Percentiles rank a stretch among this genome's conserved stretches.
phyloP scores from a whole-genome alignment of 2,888 invertebrate genomes.

The Drosophila mimetica region DNA sequence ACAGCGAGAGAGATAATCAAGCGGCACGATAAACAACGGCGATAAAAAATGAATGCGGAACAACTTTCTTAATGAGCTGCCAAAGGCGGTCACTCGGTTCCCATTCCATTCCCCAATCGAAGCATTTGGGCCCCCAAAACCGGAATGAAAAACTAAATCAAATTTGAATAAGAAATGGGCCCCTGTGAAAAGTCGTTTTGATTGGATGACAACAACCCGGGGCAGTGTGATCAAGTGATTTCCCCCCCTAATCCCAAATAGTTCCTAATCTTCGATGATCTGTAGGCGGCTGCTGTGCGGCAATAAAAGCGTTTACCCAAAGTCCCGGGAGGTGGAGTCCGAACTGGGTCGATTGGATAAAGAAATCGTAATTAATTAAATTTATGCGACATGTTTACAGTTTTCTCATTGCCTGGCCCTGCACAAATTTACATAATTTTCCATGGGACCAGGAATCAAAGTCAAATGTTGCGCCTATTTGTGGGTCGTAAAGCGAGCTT shows the following conservation, averaged over 20 bases:
- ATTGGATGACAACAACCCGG: constrained; percentile 57
- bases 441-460: constrained; percentile 52
- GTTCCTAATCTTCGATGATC: constrained; percentile 66
- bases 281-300: constrained; percentile 76
- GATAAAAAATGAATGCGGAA: constrained; percentile 78
- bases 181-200: constrained; percentile 54
- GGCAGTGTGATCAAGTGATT: constrained; percentile 69
- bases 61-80: constrained; percentile 78
- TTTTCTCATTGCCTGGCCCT: constrained; percentile 65
- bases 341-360: constrained; percentile 76
- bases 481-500: constrained; percentile 56
- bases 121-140: background rate
- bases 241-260: constrained; percentile 4
- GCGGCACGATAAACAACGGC: constrained; percentile 65
- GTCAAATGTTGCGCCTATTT: constrained; percentile 69
- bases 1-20: constrained; percentile 60
- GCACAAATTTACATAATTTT: constrained; percentile 71
- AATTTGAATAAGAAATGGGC: constrained; percentile 74
- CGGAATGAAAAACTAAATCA: constrained; percentile 61
- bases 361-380: constrained; percentile 79
- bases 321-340: constrained; percentile 11
- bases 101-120: constrained; percentile 3
- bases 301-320: constrained; percentile 68
- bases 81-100: constrained; percentile 63
- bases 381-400: constrained; percentile 79